Evolutionary conservation across 2,888 invertebrate species (phyloP).

Genomic region (Erebia ligea): DNA sequence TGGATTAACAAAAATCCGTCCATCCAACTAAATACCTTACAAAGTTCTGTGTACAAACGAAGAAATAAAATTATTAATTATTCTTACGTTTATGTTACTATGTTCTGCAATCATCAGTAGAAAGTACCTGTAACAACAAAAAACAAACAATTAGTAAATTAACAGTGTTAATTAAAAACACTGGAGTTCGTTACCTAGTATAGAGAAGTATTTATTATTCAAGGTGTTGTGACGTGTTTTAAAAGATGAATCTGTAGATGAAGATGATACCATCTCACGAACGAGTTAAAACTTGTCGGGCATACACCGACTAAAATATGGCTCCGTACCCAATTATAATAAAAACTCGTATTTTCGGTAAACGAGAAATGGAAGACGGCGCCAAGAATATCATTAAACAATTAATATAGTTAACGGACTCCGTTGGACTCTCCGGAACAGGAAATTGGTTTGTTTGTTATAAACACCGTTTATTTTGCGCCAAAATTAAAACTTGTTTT

Average conservation of each 20-base stretch:
- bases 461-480: slow-evolving; percentile 27
- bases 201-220: too few relatives aligned
- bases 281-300: too few relatives aligned
- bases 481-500: slow-evolving; percentile 27
- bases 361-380: slow-evolving; percentile 11
- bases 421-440: slow-evolving; percentile 2
- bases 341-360: neutral
- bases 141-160: neutral
- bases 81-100: neutral
- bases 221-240: too few relatives aligned
- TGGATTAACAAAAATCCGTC: too few relatives aligned
- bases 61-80: too few relatives aligned
- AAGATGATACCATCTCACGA: too few relatives aligned
- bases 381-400: slow-evolving; percentile 9
- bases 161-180: too few relatives aligned
- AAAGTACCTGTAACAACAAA: slow-evolving; percentile 16
- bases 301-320: too few relatives aligned
- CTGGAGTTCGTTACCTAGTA: too few relatives aligned
- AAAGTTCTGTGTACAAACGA: too few relatives aligned
- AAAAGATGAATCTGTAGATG: too few relatives aligned
- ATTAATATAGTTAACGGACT: slow-evolving; percentile 10
- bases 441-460: slow-evolving; percentile 31
- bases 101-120: neutral
- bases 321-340: neutral
- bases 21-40: too few relatives aligned